Conservation (phyloP, 1,140 invertebrate species). For the Cyclargus thomasi region DNA sequence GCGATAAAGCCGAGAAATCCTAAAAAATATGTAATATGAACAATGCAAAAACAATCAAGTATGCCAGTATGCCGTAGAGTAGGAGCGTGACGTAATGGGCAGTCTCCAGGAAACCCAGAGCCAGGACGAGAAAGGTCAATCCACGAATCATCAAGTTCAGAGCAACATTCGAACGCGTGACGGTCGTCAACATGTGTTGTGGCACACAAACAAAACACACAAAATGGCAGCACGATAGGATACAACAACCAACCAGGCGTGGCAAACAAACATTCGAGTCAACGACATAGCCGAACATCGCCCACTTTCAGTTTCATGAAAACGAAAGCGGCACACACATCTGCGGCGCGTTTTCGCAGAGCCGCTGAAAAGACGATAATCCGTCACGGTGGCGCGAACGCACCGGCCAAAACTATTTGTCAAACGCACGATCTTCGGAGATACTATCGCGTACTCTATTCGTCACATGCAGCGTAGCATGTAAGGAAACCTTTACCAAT, state of each 20-base stretch:
- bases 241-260: slow-evolving; percentile 49
- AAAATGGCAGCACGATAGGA: slow-evolving; percentile 44
- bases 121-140: neutral
- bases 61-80: no score
- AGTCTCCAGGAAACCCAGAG: no score
- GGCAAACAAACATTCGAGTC: slow-evolving; percentile 67
- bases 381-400: slow-evolving; percentile 44
- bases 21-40: no score
- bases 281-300: slow-evolving; percentile 66
- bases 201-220: neutral
- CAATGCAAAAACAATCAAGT: no score
- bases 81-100: no score
- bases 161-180: neutral
- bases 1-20: no score
- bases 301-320: slow-evolving; percentile 66
- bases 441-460: neutral
- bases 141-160: neutral
- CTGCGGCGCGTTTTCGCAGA: slow-evolving; percentile 51
- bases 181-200: slow-evolving; percentile 2
- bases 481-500: neutral
- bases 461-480: neutral
- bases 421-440: neutral
- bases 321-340: slow-evolving; percentile 61
- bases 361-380: slow-evolving; percentile 49
- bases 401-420: slow-evolving; percentile 23